phyloP scores from a whole-genome alignment of 2,113 vertebrate species.

The Erythrolamprus reginae region DNA sequence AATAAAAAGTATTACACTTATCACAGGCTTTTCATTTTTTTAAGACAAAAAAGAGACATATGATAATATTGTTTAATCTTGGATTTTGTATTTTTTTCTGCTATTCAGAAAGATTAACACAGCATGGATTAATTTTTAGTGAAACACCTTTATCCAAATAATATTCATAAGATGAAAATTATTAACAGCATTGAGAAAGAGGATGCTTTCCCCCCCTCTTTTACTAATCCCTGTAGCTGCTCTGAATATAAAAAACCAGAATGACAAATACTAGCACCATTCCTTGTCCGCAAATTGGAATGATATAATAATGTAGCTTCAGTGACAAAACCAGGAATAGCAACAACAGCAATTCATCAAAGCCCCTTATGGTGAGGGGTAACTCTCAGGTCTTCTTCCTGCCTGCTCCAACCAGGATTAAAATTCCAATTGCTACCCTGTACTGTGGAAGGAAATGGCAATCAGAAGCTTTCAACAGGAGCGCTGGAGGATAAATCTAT shows the following conservation, averaged over 20 bases:
- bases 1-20: background rate
- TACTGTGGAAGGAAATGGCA: constrained; percentile 51
- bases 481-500: constrained; percentile 60
- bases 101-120: background rate
- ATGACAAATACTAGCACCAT: constrained; percentile 18
- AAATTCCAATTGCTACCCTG: constrained; percentile 64
- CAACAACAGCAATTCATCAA: background rate
- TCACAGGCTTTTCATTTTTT: background rate
- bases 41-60: background rate
- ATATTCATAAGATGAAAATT: background rate
- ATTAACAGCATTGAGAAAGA: background rate
- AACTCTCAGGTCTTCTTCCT: constrained; percentile 19
- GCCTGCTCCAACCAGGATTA: constrained; percentile 51
- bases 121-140: background rate
- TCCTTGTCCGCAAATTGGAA: constrained; percentile 22
- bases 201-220: background rate
- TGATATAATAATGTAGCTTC: background rate
- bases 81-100: constrained; percentile 2
- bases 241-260: background rate
- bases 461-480: constrained; percentile 52
- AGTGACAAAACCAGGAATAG: background rate
- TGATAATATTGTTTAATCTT: background rate
- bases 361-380: background rate
- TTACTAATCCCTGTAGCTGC: background rate
- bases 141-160: background rate